Evolutionary conservation across 2,888 invertebrate species (phyloP), one percentile per base, ranked within the genome.

Genomic region (Thymelicus lineola): DNA sequence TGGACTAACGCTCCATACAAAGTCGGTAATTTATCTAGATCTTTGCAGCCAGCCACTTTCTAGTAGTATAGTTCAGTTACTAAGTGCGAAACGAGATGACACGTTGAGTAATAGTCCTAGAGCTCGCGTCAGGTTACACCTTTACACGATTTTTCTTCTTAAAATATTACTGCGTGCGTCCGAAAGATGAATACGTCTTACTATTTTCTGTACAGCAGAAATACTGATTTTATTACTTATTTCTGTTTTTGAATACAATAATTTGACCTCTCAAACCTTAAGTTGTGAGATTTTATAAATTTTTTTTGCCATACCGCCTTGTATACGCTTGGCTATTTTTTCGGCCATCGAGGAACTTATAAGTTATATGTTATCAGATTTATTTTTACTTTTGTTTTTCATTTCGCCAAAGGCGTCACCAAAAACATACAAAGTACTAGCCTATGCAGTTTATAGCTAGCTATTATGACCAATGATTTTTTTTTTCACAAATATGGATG

Each of bases 91-190:
- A 58, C 82, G 82, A 86, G 87, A 87, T 89, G 89, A 89, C 90
- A 89, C 83, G 82, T 87, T 89, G 89, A 90, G 86, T 88, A 90
- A 90, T 90, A 87, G 89, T 86, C 81, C 76, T 74, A 77, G 82
- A 79, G 85, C 86, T 87, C 83, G 80, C 82, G 85, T 87, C 86
- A 82, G 81, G 84, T 83, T 82, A 85, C 81, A 81, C 82, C 80
- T 80, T 76, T 80, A 81, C 78, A 84, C 82, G 85, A 89, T 89
- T 88, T 89, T 86, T 89, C 88, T 86, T 85, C 80, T 78, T 81
- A 83, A 86, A 84, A 86, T 85, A 84, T 84, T 76, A 76, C 77
- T 59, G 78, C 78, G 79, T 78, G 78, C 77, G 78, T 77, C 79
- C 79, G 73, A 78, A 79, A 81, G 81, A 83, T 83, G 80, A 83